Percentiles rank a stretch among this genome's conserved stretches.
Evolutionary conservation across 2,113 vertebrate genomes (phyloP).

Genomic region (Globicephala melas): DNA sequence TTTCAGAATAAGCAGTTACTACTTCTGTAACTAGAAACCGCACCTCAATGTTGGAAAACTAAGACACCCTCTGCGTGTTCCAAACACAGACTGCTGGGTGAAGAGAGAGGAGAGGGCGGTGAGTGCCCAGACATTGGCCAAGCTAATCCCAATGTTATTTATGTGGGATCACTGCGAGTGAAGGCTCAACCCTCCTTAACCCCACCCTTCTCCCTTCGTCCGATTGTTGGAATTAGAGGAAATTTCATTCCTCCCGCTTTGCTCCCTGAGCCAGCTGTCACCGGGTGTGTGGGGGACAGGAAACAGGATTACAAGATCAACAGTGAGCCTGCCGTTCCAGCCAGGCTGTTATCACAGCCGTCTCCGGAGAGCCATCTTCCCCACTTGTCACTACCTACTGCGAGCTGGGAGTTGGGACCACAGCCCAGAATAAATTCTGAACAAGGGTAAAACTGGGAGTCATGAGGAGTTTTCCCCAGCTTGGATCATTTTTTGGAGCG

Average conservation of each 20-base stretch:
- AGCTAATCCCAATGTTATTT: background rate
- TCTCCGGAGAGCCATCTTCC: background rate
- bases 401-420: background rate
- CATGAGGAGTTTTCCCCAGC: background rate
- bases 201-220: background rate
- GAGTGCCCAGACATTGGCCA: background rate
- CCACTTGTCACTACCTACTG: conserved; percentile 23
- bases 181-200: background rate
- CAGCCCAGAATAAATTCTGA: conserved; percentile 24
- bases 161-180: background rate
- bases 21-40: background rate
- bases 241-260: background rate
- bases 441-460: background rate
- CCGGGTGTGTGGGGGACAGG: conserved; percentile 58
- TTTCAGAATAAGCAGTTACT: background rate
- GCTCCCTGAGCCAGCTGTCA: conserved; percentile 53
- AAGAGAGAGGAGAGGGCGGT: background rate
- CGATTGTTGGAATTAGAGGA: background rate
- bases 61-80: background rate
- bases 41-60: background rate
- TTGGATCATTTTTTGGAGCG: background rate
- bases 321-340: background rate
- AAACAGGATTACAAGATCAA: conserved; percentile 67
- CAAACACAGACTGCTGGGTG: background rate
- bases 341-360: background rate